Evolutionary conservation across 2,888 invertebrate genomes (phyloP), one percentile per base, ranked within the genome.

Genomic region (Lochmaea crataegi): DNA sequence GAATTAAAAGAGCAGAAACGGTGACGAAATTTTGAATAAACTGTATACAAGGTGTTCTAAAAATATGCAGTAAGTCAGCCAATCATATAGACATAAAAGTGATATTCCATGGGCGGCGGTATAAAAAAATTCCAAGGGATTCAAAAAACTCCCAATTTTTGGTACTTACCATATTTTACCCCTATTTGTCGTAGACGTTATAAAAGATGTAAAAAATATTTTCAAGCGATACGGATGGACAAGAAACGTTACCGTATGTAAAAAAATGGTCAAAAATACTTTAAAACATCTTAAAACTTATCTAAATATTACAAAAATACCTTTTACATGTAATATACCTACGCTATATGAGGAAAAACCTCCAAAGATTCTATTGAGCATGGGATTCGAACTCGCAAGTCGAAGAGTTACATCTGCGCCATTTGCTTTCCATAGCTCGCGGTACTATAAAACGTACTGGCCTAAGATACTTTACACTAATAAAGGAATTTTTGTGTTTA

Each of bases 171-270:
- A 10, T 18, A 16, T 3, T 1, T 4, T 7, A 51, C 12, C 11
- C 4, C 14, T 4, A 42, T 42, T 51, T 16, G 1, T 16, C 9
- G 9, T 53, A 53, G 10, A 53, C 16, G 9, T 53, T 53, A 53
- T 16, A 26, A 48, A 61, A 51, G 68, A 68, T 68, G 68, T 61
- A 60, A 60, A 68, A 68, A 68, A 60, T 68, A 68, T 68, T 68
- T 68, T 61, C 68, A 68, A 68, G 45, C 16, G 16, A 58, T 42
- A 58, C 45, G 6, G 4, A 1, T 12, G 2, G 2, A 45, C 1
- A 1, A 45, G 14, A n/a, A n/a, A 32, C 11, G 58, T 58, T 67
- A 41, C 56, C 38, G 18, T 51, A 58, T 67, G 10, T 22, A 16
- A 6, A 67, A 58, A 45, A 45, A n/a, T 65, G 45, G 32, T 68